Conservation (phyloP, 2,797 vertebrate genomes). For the Chaunax sp. region DNA sequence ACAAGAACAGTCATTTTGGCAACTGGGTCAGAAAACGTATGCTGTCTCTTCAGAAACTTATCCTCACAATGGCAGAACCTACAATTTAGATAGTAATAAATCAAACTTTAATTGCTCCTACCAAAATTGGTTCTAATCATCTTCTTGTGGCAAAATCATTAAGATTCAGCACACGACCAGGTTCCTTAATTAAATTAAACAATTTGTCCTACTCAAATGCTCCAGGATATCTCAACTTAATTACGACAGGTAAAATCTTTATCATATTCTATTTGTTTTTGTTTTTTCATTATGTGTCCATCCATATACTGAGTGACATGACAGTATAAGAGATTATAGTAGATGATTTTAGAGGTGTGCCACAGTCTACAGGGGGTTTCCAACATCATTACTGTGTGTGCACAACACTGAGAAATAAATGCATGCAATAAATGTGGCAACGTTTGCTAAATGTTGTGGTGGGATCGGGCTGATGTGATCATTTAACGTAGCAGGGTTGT, state of each 20-base stretch:
- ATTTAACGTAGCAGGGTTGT: conserved; percentile 10
- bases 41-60: too few relatives aligned
- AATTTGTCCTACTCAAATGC: neutral
- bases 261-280: neutral
- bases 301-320: neutral
- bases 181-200: neutral
- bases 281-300: neutral
- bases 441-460: neutral
- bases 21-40: too few relatives aligned
- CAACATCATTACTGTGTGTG: conserved; percentile 9
- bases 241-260: neutral
- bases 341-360: conserved; percentile 1
- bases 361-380: conserved; percentile 5
- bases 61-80: conserved; percentile 19
- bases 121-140: neutral
- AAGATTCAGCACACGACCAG: neutral
- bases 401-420: conserved; percentile 3
- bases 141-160: neutral
- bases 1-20: neutral
- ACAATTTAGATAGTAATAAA: conserved; percentile 15
- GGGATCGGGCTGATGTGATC: conserved; percentile 6
- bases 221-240: conserved; percentile 1
- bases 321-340: too few relatives aligned
- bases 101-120: conserved; percentile 8
- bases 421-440: neutral